Evolutionary conservation across 2,113 vertebrate species (phyloP), one percentile per base, ranked within the genome.

Genomic region (Taxidea taxus): DNA sequence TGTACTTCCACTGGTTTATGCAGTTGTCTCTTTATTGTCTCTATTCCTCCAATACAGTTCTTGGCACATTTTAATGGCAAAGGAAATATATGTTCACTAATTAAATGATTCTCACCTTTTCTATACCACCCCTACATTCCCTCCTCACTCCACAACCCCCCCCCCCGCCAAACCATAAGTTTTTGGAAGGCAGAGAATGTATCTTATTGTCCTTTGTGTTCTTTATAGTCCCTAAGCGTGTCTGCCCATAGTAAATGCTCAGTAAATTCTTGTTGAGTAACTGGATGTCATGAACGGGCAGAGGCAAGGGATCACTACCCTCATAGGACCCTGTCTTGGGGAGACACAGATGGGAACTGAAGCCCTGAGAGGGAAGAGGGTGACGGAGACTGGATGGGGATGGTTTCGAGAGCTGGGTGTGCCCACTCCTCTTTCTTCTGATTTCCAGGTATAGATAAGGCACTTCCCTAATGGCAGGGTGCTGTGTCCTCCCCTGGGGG

Each of bases 131-230:
- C 21, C 25, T 4, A 37, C 62, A 10, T 56, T 47, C 18, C 21
- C 2, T 20, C 20, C 31, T 49, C 37, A 31, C 37, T 34, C 37
- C 7, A 15, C 44, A 39, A 31, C 20, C 10, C 9, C 8, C 31
- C 13, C 2, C 11, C 18, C 7, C 11, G 2, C 7, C 5, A 37
- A 72, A 56, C 56, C 14, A 0, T 75, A 15, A 3, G 20, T 27
- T 60, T 44, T 49, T 42, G 4, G 14, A 68, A 84, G 54, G 11
- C 6, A 13, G 18, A 78, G 49, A 42, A 37, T 6, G 1, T 11
- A 11, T 74, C 56, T 44, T 60, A 2, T 4, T 62, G 54, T 66
- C 12, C 27, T 87, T 54, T 74, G 49, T 72, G 47, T 81, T 75
- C 62, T 75, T 12, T 27, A 6, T 16, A 0, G 49, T 47, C 31